These are phyloP conservation scores for Hypselothyrea guttata DNA, from an alignment of 2,888 invertebrate species.

Conservation along the genomic window DNA sequence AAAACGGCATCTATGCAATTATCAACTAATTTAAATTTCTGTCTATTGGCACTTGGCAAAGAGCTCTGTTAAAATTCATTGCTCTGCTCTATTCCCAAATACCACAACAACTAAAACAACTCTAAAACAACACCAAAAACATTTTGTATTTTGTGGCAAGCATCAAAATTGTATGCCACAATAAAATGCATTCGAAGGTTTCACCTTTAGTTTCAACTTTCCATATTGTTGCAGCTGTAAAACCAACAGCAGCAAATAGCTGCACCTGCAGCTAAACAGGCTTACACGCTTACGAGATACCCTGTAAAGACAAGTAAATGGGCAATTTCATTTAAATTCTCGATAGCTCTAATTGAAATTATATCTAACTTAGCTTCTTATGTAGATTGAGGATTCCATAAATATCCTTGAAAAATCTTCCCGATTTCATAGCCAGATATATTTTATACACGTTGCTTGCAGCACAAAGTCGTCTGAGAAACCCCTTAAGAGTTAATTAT, in stretches of 20 bases:
- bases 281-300: not conserved
- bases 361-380: too few species aligned
- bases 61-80: slow-evolving; percentile 19
- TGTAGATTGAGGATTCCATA: too few species aligned
- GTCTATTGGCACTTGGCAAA: slow-evolving; percentile 31
- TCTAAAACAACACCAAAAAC: slow-evolving; percentile 10
- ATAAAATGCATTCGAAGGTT: slow-evolving; percentile 42
- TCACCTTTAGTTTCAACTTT: slow-evolving; percentile 17
- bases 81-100: slow-evolving; percentile 22
- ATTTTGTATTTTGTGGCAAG: slow-evolving; percentile 40
- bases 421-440: too few species aligned
- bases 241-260: not conserved
- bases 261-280: not conserved
- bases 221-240: slow-evolving; percentile 26
- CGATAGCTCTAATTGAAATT: too few species aligned
- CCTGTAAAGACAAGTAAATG: not conserved
- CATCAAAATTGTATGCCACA: slow-evolving; percentile 35
- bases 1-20: slow-evolving; percentile 23
- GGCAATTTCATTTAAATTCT: too few species aligned
- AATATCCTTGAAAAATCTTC: too few species aligned
- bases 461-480: too few species aligned
- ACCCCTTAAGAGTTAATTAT: too few species aligned
- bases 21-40: slow-evolving; percentile 41
- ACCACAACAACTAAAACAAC: slow-evolving; percentile 10
- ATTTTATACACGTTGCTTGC: too few species aligned